A percentile compares a stretch with the other conserved stretches of the same genome.
Evolutionary conservation across 2,797 vertebrate species (phyloP).

Genomic region (Falco columbarius): DNA sequence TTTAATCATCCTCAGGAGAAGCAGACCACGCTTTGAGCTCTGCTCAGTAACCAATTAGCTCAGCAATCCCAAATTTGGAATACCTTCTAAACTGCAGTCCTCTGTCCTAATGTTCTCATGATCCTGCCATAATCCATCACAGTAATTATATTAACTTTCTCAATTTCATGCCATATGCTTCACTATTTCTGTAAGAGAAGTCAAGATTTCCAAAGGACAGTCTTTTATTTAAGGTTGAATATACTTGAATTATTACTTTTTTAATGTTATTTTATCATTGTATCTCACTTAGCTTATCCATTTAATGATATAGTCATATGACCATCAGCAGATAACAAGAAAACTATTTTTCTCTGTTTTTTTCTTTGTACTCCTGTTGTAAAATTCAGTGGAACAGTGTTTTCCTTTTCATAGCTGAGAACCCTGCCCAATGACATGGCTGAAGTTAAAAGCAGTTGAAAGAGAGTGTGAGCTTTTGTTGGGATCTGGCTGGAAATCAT

Average conservation of each 20-base stretch:
- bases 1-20: not conserved
- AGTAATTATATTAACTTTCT: constrained; percentile 19
- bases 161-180: not conserved
- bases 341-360: constrained; percentile 30
- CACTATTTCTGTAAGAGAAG: not conserved
- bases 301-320: constrained; percentile 33
- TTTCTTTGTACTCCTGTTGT: constrained; percentile 22
- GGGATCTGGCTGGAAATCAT: constrained; percentile 62
- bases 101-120: not conserved
- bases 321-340: constrained; percentile 28
- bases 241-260: not conserved
- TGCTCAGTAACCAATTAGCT: not conserved
- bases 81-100: not conserved
- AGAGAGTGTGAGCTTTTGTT: constrained; percentile 72
- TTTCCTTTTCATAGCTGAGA: constrained; percentile 63
- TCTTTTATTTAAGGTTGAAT: not conserved
- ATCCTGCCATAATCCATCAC: not conserved
- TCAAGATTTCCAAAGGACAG: not conserved
- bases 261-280: not conserved
- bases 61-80: not conserved
- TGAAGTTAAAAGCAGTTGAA: constrained; percentile 71
- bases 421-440: constrained; percentile 24
- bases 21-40: not conserved
- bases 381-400: constrained; percentile 60
- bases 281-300: not conserved